These are phyloP conservation scores for Agapornis canus DNA, from an alignment of 2,797 vertebrate genomes.

Conservation along the genomic window DNA sequence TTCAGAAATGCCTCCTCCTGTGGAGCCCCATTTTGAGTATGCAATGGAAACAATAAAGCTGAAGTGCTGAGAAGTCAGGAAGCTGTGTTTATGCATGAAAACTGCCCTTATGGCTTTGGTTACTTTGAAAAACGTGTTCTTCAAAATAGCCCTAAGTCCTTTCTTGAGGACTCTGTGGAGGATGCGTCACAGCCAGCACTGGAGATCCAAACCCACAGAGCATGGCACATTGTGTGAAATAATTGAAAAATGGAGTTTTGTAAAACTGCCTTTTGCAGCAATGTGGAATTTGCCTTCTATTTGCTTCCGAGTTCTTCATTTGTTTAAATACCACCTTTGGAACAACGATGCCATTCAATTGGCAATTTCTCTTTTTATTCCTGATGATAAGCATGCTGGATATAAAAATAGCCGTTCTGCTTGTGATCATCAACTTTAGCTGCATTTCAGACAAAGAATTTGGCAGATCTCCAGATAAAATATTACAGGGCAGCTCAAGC, in stretches of 20 bases:
- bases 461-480: conserved; percentile 33
- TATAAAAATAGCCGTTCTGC: not conserved
- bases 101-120: not conserved
- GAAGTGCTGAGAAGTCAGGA: not conserved
- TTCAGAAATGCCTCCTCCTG: not conserved
- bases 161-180: not conserved
- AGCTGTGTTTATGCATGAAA: not conserved
- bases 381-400: not conserved
- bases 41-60: not conserved
- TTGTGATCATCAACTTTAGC: not conserved
- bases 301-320: conserved; percentile 13
- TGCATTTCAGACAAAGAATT: not conserved
- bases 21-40: not conserved
- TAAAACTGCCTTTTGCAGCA: not conserved
- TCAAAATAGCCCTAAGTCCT: not conserved
- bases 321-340: conserved; percentile 15
- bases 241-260: not conserved
- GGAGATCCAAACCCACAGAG: not conserved
- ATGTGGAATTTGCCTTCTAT: conserved; percentile 18
- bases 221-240: not conserved
- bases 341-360: not conserved
- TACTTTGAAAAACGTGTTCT: not conserved
- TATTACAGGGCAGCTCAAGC: not conserved
- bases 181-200: not conserved
- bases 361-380: conserved; percentile 11